phyloP scores from a whole-genome alignment of 1,140 invertebrate genomes.

The Drosophila tsacasi region DNA sequence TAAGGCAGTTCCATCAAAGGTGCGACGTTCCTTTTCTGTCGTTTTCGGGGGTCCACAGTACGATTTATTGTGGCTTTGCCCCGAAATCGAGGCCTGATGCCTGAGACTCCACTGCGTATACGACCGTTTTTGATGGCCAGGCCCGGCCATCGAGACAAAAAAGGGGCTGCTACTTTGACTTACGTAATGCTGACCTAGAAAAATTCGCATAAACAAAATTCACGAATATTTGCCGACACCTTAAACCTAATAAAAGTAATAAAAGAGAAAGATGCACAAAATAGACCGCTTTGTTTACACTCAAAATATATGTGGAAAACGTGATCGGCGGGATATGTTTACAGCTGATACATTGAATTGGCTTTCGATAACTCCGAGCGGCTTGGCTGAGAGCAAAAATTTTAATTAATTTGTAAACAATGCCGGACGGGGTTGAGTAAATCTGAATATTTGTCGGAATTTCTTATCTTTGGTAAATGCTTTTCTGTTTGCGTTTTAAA shows the following conservation, averaged over 20 bases:
- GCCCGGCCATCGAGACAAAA: not conserved
- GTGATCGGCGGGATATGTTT: conserved; percentile 22
- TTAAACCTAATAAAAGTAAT: conserved; percentile 13
- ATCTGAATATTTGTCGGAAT: conserved; percentile 8
- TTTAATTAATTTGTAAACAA: conserved; percentile 41
- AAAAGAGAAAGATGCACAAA: conserved; percentile 27
- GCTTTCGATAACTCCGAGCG: conserved; percentile 5
- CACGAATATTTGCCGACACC: conserved; percentile 4
- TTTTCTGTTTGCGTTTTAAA: conserved; percentile 25
- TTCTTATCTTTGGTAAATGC: conserved; percentile 28
- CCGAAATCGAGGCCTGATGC: conserved; percentile 19
- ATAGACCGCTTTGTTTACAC: conserved; percentile 19
- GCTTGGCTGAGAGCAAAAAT: conserved; percentile 12
- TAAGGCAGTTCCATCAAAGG: conserved; percentile 38
- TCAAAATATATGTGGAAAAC: conserved; percentile 22
- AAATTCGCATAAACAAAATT: conserved; percentile 33
- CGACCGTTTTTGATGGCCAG: conserved; percentile 9
- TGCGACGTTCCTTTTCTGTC: conserved; percentile 17
- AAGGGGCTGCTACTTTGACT: conserved; percentile 6
- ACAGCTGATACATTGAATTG: conserved; percentile 25
- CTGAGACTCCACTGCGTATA: not conserved
- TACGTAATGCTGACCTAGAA: conserved; percentile 44
- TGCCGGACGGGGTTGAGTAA: conserved; percentile 10
- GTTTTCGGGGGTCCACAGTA: conserved; percentile 15
- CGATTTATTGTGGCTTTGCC: conserved; percentile 23